Evolutionary conservation across 2,113 vertebrate genomes (phyloP).

Genomic region (Phylloscopus trochilus): DNA sequence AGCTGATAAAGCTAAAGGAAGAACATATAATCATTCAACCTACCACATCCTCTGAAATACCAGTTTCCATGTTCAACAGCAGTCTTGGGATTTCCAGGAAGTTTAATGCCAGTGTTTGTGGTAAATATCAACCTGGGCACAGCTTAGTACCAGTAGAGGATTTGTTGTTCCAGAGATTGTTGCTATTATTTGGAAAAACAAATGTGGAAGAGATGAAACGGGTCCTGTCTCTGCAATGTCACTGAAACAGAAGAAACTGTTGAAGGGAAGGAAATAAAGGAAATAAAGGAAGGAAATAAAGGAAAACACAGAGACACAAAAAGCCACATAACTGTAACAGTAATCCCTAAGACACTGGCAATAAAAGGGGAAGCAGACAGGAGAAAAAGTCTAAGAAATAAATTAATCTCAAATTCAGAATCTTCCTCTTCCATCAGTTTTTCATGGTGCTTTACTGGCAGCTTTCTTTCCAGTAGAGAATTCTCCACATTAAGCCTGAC

Average conservation of each 20-base stretch:
- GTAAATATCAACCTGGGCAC: not conserved
- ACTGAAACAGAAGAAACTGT: not conserved
- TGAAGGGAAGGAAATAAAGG: not conserved
- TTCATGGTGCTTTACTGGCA: not conserved
- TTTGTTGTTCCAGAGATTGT: not conserved
- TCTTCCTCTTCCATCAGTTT: not conserved
- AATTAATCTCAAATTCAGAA: not conserved
- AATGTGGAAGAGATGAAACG: not conserved
- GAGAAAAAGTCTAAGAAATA: not conserved
- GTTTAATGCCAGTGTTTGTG: not conserved
- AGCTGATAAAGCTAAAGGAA: not conserved
- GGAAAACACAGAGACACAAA: not conserved
- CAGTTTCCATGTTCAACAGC: not conserved
- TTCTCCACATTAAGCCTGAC: not conserved
- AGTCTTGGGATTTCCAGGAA: not conserved
- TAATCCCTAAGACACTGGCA: not conserved
- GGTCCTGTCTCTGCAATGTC: not conserved
- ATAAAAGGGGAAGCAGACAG: not conserved
- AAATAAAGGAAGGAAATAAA: not conserved
- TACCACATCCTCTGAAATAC: not conserved
- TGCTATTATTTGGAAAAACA: slow-evolving; percentile 4
- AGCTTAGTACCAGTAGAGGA: not conserved
- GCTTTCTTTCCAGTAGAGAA: not conserved
- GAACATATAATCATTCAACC: not conserved
- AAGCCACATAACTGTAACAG: not conserved